phyloP scores from a whole-genome alignment of 2,888 invertebrate genomes.

The Drosophila picticornis region DNA sequence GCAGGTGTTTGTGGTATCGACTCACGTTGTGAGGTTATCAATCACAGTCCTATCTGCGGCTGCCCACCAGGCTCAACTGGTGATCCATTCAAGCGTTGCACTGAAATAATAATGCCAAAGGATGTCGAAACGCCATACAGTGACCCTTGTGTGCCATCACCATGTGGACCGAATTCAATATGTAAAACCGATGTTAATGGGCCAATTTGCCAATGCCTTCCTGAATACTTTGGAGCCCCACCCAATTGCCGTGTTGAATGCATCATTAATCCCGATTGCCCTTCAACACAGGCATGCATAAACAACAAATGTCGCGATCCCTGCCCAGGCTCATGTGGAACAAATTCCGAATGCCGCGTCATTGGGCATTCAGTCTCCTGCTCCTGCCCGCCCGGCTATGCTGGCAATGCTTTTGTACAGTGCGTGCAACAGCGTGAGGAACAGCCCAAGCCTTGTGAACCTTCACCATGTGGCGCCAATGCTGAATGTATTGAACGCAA shows the following conservation, averaged over 20 bases:
- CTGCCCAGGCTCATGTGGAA: conserved; percentile 91
- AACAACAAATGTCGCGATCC: conserved; percentile 93
- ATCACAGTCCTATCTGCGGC: conserved; percentile 94
- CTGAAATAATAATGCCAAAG: conserved; percentile 82
- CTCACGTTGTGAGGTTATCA: conserved; percentile 91
- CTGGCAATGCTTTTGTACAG: conserved; percentile 93
- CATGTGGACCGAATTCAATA: conserved; percentile 93
- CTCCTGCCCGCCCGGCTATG: conserved; percentile 90
- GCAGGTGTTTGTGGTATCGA: conserved; percentile 92
- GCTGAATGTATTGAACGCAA: conserved; percentile 91
- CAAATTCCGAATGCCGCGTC: conserved; percentile 93
- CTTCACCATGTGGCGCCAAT: conserved; percentile 94
- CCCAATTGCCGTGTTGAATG: conserved; percentile 94
- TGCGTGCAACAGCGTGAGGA: conserved; percentile 88
- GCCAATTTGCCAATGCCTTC: conserved; percentile 92
- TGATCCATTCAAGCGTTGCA: conserved; percentile 92
- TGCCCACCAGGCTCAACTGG: conserved; percentile 91
- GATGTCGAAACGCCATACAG: conserved; percentile 60
- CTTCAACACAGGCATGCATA: conserved; percentile 90
- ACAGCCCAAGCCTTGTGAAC: conserved; percentile 91
- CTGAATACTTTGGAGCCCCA: conserved; percentile 92
- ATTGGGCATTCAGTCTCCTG: conserved; percentile 93
- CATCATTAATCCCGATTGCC: conserved; percentile 93
- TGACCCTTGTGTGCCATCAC: conserved; percentile 88
- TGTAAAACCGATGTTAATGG: conserved; percentile 92